phyloP scores from a whole-genome alignment of 2,113 vertebrate species.

The Pteruthius melanotis region DNA sequence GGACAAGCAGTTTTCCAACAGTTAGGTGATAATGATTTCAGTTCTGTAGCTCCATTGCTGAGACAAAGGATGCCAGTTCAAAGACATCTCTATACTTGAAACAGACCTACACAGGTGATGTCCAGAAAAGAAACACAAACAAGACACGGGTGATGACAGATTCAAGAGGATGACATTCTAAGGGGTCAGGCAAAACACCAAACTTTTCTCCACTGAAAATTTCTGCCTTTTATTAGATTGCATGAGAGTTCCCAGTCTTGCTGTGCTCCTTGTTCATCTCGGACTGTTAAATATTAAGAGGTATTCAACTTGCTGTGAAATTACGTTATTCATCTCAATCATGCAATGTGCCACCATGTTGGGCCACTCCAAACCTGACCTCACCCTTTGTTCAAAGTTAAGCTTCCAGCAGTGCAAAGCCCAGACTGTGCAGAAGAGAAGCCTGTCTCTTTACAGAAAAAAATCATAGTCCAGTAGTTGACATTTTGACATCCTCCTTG shows the following conservation, averaged over 20 bases:
- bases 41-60: neutral
- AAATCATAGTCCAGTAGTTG: neutral
- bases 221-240: neutral
- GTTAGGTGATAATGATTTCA: neutral
- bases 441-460: neutral
- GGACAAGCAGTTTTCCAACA: neutral
- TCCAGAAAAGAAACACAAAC: neutral
- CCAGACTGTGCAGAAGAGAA: neutral
- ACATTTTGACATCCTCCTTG: neutral
- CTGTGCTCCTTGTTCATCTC: neutral
- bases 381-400: neutral
- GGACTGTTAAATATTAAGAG: neutral
- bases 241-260: neutral
- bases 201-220: neutral
- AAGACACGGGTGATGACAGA: neutral
- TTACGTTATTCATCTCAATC: neutral
- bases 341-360: rapidly evolving
- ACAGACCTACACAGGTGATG: neutral
- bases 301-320: neutral
- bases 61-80: neutral
- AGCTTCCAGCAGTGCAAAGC: neutral
- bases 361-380: neutral
- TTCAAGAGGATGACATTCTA: neutral
- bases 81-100: neutral
- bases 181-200: neutral